Base-by-base conservation (phyloP, 2,797 vertebrate species). In the Phoebastria nigripes region DNA sequence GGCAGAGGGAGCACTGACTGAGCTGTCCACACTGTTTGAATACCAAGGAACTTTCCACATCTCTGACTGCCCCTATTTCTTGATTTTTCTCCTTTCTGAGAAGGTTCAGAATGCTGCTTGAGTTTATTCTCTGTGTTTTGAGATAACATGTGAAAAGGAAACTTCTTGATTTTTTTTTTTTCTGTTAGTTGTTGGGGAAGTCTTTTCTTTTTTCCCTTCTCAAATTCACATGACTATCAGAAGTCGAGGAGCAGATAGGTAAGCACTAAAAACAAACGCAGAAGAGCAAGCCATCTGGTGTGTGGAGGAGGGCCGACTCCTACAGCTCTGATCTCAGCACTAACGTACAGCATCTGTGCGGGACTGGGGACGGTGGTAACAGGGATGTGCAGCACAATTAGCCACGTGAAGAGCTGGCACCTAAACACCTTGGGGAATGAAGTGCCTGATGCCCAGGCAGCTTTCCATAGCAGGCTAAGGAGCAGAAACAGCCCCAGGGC, bases 281-380 rank as follows among this genome's bases (percentile, higher is more conserved):
- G 91, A 78, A 58, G 86, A 89, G 55, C 54, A 3, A 96, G 84
- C 87, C 96, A 97, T 97, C 97, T 97, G 97, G 87, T 95, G 91
- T 96, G 96, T 56, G 96, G 97, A 97, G 96, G 97, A 96, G 96
- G 93, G 78, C 77, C 0, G 22, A 95, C 96, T 96, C 97, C 97
- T 93, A 97, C 96, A 13, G 94, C 87, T 93, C 92, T 78, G 90
- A 96, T 92, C 96, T 96, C 89, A 69, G 94, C 94, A 80, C 71
- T 21, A 94, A 92, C 15, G 21, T 59, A 39, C 55, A 71, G 96
- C 96, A 96, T 96, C 95, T 93, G 95, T 65, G 91, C 84, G 3
- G 93, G 82, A 66, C 90, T 28, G 71, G 78, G 85, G 87, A 87
- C 1, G 52, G 87, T 2, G 4, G 58, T 37, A 74, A 33, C 18